Evolutionary conservation across 2,113 vertebrate species (phyloP).

Genomic region (Dasyornis broadbenti): DNA sequence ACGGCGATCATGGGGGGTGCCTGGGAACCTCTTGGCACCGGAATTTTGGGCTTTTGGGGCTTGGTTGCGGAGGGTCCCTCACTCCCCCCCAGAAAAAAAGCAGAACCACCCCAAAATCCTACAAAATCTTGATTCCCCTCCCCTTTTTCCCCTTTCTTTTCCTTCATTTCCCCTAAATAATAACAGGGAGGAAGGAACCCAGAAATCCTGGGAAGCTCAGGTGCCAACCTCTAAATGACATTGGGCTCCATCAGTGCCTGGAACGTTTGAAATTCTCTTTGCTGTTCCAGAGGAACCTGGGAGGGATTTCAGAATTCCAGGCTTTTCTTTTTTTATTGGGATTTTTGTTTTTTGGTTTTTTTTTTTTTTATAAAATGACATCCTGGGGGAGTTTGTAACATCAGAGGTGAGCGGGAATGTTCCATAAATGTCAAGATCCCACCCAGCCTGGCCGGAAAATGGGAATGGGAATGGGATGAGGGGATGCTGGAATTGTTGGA

Average conservation of each 20-base stretch:
- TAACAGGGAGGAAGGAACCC: not conserved
- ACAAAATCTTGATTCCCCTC: not conserved
- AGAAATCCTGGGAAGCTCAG: not conserved
- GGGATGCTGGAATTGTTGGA: fast-evolving
- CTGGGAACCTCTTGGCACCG: fast-evolving
- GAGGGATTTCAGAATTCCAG: not conserved
- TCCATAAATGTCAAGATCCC: not conserved
- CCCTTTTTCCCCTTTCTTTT: fast-evolving
- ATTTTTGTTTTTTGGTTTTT: not conserved
- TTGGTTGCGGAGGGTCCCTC: fast-evolving
- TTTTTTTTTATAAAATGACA: too few species aligned
- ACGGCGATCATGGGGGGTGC: fast-evolving
- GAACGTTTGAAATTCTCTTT: not conserved
- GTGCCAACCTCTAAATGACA: conserved; percentile 41
- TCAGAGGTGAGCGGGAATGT: not conserved
- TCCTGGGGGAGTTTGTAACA: not conserved
- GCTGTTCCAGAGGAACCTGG: not conserved
- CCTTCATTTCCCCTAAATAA: not conserved
- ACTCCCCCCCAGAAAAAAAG: not conserved
- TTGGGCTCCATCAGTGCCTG: not conserved
- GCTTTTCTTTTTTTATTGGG: not conserved
- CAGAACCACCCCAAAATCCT: not conserved
- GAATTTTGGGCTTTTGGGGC: not conserved
- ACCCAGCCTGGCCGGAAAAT: not conserved
- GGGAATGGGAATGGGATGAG: not conserved